phyloP scores from a whole-genome alignment of 2,113 vertebrate species.

The Leptodactylus fuscus region DNA sequence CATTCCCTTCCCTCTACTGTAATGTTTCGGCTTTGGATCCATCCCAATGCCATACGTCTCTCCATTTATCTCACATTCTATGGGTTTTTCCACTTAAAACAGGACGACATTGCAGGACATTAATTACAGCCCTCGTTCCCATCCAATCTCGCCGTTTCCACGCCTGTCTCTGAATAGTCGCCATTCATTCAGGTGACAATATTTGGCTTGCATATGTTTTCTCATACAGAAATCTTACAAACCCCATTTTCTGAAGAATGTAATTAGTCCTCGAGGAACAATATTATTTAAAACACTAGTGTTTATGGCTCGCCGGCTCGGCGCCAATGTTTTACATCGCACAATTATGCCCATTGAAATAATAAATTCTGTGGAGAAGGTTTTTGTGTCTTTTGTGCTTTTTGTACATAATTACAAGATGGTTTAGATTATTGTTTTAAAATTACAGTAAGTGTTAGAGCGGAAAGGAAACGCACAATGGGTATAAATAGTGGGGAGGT shows the following conservation, averaged over 20 bases:
- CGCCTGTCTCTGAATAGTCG: slow-evolving; percentile 29
- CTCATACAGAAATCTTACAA: slow-evolving; percentile 38
- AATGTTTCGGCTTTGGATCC: too few relatives aligned
- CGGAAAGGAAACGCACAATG: not conserved
- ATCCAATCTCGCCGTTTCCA: slow-evolving; percentile 22
- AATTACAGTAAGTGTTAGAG: not conserved
- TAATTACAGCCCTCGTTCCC: slow-evolving; percentile 37
- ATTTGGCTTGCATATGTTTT: slow-evolving; percentile 35
- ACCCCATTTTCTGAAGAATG: slow-evolving; percentile 40
- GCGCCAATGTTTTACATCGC: not conserved
- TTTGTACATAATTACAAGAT: slow-evolving; percentile 27
- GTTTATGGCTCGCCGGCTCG: slow-evolving; percentile 17
- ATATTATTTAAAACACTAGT: slow-evolving; percentile 48
- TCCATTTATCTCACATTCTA: not conserved
- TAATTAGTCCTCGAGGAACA: slow-evolving; percentile 55
- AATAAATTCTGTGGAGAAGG: not conserved
- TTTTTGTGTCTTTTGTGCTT: slow-evolving; percentile 18
- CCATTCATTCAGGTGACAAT: slow-evolving; percentile 49
- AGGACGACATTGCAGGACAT: slow-evolving; percentile 31
- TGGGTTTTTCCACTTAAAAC: slow-evolving; percentile 19
- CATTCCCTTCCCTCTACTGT: too few relatives aligned
- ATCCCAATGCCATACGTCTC: not conserved
- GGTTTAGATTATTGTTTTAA: slow-evolving; percentile 22
- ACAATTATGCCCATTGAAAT: slow-evolving; percentile 12
- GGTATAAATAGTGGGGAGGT: not conserved